A percentile compares a stretch with the other conserved stretches of the same genome.
These are phyloP conservation scores for Atlantisia rogersi DNA, from an alignment of 2,113 vertebrate species.

Conservation along the genomic window DNA sequence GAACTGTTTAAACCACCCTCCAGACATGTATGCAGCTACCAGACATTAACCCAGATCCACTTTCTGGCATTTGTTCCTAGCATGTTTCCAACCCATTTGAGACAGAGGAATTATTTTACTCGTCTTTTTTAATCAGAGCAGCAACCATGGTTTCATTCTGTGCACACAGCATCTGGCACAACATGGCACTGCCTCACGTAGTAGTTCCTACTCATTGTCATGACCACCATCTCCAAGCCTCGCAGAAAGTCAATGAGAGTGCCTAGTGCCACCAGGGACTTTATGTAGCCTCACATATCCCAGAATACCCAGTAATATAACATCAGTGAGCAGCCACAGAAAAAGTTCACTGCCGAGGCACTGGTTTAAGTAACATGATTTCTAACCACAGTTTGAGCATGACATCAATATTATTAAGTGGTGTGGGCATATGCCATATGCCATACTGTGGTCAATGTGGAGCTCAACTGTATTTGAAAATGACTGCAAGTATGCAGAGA, in stretches of 20 bases:
- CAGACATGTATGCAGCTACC: neutral
- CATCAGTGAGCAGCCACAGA: neutral
- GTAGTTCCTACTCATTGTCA: neutral
- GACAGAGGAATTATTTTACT: neutral
- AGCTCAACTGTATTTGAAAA: neutral
- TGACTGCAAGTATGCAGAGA: neutral
- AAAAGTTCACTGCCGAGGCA: neutral
- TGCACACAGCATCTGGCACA: no score
- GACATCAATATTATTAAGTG: neutral
- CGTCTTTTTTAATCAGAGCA: neutral
- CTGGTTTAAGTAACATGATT: neutral
- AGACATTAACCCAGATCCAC: neutral
- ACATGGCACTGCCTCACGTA: rapidly evolving
- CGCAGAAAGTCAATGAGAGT: neutral
- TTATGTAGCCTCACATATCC: neutral
- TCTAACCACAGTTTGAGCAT: neutral
- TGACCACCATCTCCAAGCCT: neutral
- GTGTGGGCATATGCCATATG: neutral
- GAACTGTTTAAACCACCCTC: neutral
- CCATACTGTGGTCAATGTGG: neutral
- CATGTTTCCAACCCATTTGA: neutral
- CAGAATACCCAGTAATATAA: neutral
- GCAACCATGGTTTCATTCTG: neutral
- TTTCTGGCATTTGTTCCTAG: neutral
- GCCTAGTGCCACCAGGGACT: neutral